phyloP scores from a whole-genome alignment of 2,113 vertebrate genomes.

The Tetrax tetrax region DNA sequence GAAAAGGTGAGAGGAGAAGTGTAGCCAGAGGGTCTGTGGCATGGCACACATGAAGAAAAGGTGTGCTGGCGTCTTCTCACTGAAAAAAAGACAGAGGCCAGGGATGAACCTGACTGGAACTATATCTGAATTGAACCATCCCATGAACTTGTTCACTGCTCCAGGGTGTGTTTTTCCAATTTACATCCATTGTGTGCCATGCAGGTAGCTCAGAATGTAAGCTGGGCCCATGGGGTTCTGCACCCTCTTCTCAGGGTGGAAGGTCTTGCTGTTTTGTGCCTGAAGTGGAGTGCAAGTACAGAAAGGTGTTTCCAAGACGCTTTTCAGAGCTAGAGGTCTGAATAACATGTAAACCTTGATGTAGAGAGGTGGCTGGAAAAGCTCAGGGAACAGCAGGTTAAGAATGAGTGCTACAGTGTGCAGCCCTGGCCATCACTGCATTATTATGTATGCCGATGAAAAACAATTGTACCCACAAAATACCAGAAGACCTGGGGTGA shows the following conservation, averaged over 20 bases:
- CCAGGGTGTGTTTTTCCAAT: background rate
- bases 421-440: background rate
- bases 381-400: background rate
- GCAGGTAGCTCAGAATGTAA: background rate
- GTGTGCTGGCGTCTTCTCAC: background rate
- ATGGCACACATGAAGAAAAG: background rate
- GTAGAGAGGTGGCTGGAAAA: background rate
- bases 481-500: background rate
- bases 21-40: background rate
- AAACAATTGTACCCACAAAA: background rate
- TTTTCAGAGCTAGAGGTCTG: background rate
- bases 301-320: background rate
- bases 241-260: background rate
- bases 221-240: background rate
- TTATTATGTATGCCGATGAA: background rate
- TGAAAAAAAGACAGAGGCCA: background rate
- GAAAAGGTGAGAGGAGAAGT: background rate
- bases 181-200: background rate
- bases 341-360: background rate
- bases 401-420: background rate
- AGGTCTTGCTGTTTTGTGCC: background rate
- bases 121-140: background rate
- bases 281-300: rapidly evolving
- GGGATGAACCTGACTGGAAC: background rate
- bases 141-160: background rate